phyloP scores from a whole-genome alignment of 2,888 invertebrate genomes.

The Amphiduros pacificus region DNA sequence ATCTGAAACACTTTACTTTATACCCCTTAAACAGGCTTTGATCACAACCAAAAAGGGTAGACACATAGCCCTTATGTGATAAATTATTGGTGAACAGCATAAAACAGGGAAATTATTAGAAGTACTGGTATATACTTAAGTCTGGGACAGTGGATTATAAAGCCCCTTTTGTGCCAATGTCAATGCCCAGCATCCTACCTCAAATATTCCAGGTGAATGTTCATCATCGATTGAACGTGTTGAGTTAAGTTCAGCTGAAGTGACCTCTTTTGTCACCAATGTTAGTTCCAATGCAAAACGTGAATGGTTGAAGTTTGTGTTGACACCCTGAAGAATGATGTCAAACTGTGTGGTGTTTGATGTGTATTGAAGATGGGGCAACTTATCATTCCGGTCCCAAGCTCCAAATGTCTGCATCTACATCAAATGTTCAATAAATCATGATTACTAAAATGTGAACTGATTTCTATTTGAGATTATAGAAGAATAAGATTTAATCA shows the following conservation, averaged over 20 bases:
- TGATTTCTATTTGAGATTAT: no score
- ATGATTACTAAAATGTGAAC: no score
- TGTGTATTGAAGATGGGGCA: conserved; percentile 71
- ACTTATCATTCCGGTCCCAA: conserved; percentile 62
- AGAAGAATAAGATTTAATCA: no score
- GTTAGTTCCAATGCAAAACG: conserved; percentile 68
- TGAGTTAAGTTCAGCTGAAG: conserved; percentile 10
- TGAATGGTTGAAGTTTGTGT: conserved; percentile 59
- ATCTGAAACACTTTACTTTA: no score
- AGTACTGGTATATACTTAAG: neutral
- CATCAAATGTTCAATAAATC: conserved; percentile 5
- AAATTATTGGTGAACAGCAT: no score
- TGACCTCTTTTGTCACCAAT: conserved; percentile 63
- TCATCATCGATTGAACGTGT: conserved; percentile 71
- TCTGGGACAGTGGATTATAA: neutral
- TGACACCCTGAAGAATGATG: conserved; percentile 65
- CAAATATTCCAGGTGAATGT: conserved; percentile 75
- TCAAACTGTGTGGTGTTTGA: conserved; percentile 71
- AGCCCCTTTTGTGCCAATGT: no score
- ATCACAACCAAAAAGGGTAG: no score
- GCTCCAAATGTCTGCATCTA: conserved; percentile 66
- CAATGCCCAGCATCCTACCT: no score
- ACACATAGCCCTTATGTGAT: no score
- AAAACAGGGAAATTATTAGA: neutral
- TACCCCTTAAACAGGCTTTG: no score